Evolutionary conservation across 2,113 vertebrate genomes (phyloP).

Genomic region (Crotalus viridis): DNA sequence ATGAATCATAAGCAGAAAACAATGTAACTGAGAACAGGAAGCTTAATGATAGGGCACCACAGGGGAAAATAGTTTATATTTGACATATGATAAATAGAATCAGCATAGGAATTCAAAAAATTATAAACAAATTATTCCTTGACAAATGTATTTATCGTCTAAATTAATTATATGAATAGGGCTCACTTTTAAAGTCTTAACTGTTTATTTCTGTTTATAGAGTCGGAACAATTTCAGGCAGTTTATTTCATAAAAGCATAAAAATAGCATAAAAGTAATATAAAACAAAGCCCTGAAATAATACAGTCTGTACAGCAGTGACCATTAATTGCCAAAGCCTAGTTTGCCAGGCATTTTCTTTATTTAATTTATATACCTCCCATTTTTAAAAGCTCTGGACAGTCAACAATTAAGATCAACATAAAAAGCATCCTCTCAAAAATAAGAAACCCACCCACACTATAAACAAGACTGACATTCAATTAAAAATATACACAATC

Average conservation of each 20-base stretch:
- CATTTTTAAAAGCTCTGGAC: background rate
- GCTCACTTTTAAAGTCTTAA: background rate
- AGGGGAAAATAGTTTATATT: background rate
- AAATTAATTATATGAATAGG: background rate
- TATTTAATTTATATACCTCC: background rate
- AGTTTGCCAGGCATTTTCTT: background rate
- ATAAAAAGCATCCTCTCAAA: background rate
- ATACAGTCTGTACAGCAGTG: background rate
- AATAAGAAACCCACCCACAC: background rate
- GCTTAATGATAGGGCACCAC: background rate
- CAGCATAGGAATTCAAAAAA: background rate
- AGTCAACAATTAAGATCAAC: background rate
- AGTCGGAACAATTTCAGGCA: background rate
- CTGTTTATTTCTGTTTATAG: background rate
- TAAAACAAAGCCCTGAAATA: background rate
- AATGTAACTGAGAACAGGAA: background rate
- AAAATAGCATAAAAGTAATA: background rate
- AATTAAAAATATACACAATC: background rate
- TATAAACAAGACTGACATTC: background rate
- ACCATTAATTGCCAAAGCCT: background rate
- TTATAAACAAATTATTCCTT: background rate
- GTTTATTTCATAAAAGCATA: background rate
- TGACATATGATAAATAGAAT: background rate
- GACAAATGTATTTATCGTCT: background rate
- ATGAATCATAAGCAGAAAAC: background rate